Conservation (phyloP, 2,888 invertebrate species). For the Spodoptera exigua region DNA sequence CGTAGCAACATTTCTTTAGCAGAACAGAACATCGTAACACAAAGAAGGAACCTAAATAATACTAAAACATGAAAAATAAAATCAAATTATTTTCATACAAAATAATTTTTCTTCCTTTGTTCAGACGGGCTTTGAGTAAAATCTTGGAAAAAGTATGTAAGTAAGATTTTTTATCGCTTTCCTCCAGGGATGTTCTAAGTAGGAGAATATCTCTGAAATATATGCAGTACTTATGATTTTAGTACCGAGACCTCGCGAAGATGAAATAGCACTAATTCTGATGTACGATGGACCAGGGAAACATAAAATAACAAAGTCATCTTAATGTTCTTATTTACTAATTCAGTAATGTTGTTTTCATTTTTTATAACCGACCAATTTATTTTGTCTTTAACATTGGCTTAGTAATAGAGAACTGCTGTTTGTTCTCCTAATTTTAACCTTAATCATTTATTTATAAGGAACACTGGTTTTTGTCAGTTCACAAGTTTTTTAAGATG, state of each 20-base stretch:
- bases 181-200: conserved; percentile 26
- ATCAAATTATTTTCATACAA: conserved; percentile 19
- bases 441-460: no score
- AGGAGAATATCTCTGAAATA: conserved; percentile 44
- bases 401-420: neutral
- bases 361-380: conserved; percentile 7
- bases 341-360: conserved; percentile 8
- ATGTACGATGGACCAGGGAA: conserved; percentile 44
- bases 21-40: no score
- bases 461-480: no score
- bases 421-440: no score
- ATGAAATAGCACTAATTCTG: conserved; percentile 45
- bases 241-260: conserved; percentile 21
- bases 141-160: conserved; percentile 37
- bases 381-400: neutral
- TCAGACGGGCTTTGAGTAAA: conserved; percentile 36
- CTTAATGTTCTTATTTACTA: conserved; percentile 42
- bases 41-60: no score
- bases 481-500: no score
- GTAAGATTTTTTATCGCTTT: conserved; percentile 44
- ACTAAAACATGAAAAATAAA: conserved; percentile 16
- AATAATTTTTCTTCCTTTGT: conserved; percentile 20
- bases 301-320: conserved; percentile 42
- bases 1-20: no score
- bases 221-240: conserved; percentile 53